Percentiles rank a stretch among this genome's conserved stretches.
These are phyloP conservation scores for Crioceris asparagi DNA, from an alignment of 2,888 invertebrate genomes.

Conservation along the genomic window DNA sequence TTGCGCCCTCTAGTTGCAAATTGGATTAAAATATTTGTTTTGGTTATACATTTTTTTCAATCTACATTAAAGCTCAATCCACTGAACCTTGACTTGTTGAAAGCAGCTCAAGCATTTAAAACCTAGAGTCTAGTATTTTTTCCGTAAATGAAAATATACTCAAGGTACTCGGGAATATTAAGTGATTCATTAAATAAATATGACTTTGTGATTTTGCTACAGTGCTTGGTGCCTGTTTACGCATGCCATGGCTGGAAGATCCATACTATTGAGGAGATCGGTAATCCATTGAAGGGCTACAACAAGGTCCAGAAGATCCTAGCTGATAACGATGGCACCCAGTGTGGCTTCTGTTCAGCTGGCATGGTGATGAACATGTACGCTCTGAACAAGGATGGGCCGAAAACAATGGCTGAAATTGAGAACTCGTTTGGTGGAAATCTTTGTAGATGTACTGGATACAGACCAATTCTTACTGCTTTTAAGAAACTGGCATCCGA, in stretches of 20 bases:
- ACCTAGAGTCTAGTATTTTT: no score
- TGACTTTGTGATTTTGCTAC: no score
- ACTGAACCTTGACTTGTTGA: no score
- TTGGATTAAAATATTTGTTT: no score
- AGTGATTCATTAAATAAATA: no score
- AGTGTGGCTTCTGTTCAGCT: conserved; percentile 62
- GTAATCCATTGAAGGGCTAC: conserved; percentile 49
- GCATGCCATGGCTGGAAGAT: conserved; percentile 53
- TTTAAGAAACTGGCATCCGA: conserved; percentile 50
- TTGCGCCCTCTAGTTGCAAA: no score
- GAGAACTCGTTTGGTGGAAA: conserved; percentile 62
- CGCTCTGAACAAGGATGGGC: conserved; percentile 37
- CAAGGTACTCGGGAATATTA: no score
- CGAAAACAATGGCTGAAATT: conserved; percentile 47
- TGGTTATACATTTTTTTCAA: no score
- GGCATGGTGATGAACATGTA: conserved; percentile 73
- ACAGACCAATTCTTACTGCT: conserved; percentile 51
- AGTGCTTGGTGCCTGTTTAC: conserved; percentile 45
- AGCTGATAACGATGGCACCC: conserved; percentile 51
- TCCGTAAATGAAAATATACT: no score
- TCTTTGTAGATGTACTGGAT: conserved; percentile 63
- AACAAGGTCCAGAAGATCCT: conserved; percentile 50
- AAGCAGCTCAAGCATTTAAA: no score
- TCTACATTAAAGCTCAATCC: no score
- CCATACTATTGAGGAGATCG: conserved; percentile 61